Conservation (phyloP, 2,797 vertebrate genomes). For the Sebastes baramenuke region DNA sequence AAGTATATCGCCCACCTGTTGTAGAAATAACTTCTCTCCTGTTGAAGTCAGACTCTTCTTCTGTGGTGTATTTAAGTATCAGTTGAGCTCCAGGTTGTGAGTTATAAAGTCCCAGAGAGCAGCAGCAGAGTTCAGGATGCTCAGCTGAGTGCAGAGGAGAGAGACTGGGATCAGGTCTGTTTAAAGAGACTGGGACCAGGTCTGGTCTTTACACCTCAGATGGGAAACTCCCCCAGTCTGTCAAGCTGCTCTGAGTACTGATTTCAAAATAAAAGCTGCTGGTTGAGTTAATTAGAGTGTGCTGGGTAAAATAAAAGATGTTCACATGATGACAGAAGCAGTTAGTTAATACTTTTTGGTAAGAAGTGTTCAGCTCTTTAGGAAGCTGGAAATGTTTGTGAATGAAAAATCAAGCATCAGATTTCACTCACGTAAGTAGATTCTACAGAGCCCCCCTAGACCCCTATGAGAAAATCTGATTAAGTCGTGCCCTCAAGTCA, state of each 20-base stretch:
- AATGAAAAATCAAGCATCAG: not conserved
- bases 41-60: slow-evolving; percentile 12
- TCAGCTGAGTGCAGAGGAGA: slow-evolving; percentile 49
- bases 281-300: not conserved
- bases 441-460: too few species aligned
- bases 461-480: too few species aligned
- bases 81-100: not conserved
- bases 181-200: slow-evolving; percentile 48
- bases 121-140: slow-evolving; percentile 45
- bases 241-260: not conserved
- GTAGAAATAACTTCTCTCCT: not conserved
- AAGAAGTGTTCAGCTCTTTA: too few species aligned
- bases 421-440: too few species aligned
- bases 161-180: slow-evolving; percentile 39
- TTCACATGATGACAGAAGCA: not conserved
- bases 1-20: slow-evolving; percentile 29
- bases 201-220: slow-evolving; percentile 45
- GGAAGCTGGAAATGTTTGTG: not conserved
- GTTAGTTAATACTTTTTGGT: too few species aligned
- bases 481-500: too few species aligned
- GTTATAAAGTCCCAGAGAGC: slow-evolving; percentile 40
- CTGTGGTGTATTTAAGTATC: not conserved
- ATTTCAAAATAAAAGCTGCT: slow-evolving; percentile 60
- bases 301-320: not conserved
- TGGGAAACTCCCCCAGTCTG: slow-evolving; percentile 8